These are phyloP conservation scores for Eurystomus glaucurus DNA, from an alignment of 2,797 vertebrate genomes.

Conservation along the genomic window DNA sequence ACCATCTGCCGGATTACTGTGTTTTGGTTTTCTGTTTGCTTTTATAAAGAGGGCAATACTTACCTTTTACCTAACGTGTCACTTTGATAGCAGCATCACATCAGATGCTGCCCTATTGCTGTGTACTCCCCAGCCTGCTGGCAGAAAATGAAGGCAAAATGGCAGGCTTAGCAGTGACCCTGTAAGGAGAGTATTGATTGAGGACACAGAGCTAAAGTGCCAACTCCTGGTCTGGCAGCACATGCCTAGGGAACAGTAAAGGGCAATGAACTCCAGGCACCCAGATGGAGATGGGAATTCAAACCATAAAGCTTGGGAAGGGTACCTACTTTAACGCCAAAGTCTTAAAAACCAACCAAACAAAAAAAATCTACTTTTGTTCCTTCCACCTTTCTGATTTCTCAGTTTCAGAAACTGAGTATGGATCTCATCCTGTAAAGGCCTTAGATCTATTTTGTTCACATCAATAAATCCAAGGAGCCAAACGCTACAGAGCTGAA, in stretches of 20 bases:
- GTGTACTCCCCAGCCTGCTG: neutral
- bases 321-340: neutral
- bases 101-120: neutral
- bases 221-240: neutral
- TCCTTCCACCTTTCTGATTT: neutral
- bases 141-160: neutral
- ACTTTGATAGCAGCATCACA: neutral
- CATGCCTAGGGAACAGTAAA: fast-evolving
- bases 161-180: neutral
- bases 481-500: neutral
- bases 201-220: neutral
- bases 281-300: neutral
- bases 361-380: fast-evolving
- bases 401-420: neutral
- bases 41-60: neutral
- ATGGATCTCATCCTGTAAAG: neutral
- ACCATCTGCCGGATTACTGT: neutral
- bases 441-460: neutral
- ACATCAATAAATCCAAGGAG: neutral
- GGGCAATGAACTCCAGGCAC: neutral
- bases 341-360: neutral
- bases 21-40: neutral
- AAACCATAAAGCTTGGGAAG: neutral
- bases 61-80: neutral
- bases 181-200: neutral